Percentiles rank a stretch among this genome's conserved stretches.
Evolutionary conservation across 2,888 invertebrate genomes (phyloP).

Genomic region (Stenodera caucasica): DNA sequence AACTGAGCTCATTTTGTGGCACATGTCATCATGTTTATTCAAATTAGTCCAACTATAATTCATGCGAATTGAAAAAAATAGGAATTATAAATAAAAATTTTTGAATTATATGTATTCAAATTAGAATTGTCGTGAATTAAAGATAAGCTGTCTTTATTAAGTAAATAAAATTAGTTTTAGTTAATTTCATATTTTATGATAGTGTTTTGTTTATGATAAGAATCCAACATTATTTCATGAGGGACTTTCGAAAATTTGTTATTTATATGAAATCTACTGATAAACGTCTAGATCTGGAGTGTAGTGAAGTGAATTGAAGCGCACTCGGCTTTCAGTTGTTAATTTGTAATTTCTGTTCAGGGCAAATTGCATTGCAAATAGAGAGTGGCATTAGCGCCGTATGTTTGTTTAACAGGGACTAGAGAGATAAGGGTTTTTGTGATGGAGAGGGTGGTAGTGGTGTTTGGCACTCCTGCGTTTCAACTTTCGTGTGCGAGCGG

Average conservation of each 20-base stretch:
- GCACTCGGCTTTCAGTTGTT: constrained; percentile 50
- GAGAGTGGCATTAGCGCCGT: constrained; percentile 49
- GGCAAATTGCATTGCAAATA: constrained; percentile 48
- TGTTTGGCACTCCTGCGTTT: constrained; percentile 28
- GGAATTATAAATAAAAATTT: neutral
- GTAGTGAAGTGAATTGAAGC: constrained; percentile 44
- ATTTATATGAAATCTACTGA: neutral
- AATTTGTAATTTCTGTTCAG: constrained; percentile 51
- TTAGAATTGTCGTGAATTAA: neutral
- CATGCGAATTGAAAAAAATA: neutral
- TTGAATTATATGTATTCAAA: neutral
- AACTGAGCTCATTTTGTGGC: constrained; percentile 14
- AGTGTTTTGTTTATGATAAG: too few relatives aligned
- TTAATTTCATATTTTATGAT: too few relatives aligned
- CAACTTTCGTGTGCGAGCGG: constrained; percentile 36
- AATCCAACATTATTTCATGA: too few relatives aligned
- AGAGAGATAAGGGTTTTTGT: constrained; percentile 10
- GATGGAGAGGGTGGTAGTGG: constrained; percentile 30
- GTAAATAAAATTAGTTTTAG: too few relatives aligned
- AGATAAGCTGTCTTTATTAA: too few relatives aligned
- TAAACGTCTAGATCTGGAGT: constrained; percentile 30
- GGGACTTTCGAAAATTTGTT: too few relatives aligned
- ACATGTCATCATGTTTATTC: constrained; percentile 20
- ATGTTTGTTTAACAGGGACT: constrained; percentile 50
- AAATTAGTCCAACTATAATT: constrained; percentile 8